A percentile compares a stretch with the other conserved stretches of the same genome.
Evolutionary conservation across 2,113 vertebrate species (phyloP).

Genomic region (Probosciger aterrimus): DNA sequence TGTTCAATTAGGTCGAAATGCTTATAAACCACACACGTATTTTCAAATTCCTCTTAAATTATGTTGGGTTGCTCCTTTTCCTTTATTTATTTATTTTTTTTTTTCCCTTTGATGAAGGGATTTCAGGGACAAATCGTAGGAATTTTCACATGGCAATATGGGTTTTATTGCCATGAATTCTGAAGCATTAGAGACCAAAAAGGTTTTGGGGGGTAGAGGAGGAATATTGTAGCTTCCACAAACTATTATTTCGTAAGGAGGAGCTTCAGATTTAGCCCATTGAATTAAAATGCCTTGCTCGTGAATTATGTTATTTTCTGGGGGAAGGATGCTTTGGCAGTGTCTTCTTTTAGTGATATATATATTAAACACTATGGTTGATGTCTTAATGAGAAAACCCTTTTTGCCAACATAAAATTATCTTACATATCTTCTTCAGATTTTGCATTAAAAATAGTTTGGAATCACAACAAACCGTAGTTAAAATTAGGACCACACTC

Average conservation of each 20-base stretch:
- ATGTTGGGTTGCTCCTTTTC: background rate
- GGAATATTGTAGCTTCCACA: slow-evolving; percentile 20
- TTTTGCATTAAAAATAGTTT: slow-evolving; percentile 1
- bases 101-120: background rate
- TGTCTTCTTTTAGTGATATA: background rate
- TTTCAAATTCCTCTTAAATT: slow-evolving; percentile 8
- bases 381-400: slow-evolving; percentile 33
- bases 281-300: slow-evolving; percentile 61
- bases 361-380: background rate
- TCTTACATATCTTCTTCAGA: background rate
- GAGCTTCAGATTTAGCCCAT: slow-evolving; percentile 44
- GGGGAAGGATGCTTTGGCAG: slow-evolving; percentile 55
- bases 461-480: background rate
- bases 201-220: background rate
- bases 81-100: background rate
- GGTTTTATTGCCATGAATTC: slow-evolving; percentile 52
- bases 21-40: background rate
- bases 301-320: slow-evolving; percentile 64
- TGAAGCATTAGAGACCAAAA: slow-evolving; percentile 51
- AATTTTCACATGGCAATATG: slow-evolving; percentile 23
- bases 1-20: slow-evolving; percentile 43
- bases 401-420: background rate
- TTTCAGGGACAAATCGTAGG: slow-evolving; percentile 52
- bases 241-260: slow-evolving; percentile 56
- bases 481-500: background rate